Evolutionary conservation across 53 echinoderm and acorn worm species (phyloP), one percentile per base, ranked within the genome.

Genomic region (Paelopatides confundens): DNA sequence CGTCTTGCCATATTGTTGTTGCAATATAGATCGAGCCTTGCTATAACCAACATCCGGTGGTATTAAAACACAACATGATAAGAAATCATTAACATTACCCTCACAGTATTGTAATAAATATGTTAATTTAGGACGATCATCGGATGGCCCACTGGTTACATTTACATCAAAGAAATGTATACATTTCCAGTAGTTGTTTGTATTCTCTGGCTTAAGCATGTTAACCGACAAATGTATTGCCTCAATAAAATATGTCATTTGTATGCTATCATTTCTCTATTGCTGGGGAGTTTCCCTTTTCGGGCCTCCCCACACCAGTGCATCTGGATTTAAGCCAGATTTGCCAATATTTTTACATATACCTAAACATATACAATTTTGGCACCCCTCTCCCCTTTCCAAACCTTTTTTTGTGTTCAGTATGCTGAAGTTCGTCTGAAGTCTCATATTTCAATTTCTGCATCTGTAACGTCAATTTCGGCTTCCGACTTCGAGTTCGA

Each of bases 51-150:
- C n/a, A n/a, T n/a, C n/a, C n/a, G n/a, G n/a, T n/a, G n/a, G n/a
- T n/a, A n/a, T n/a, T n/a, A n/a, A n/a, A n/a, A n/a, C n/a, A n/a
- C n/a, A n/a, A n/a, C n/a, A n/a, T n/a, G n/a, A n/a, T n/a, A n/a
- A n/a, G n/a, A 53, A 29, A 10, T 86, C 76, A 28, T 76, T 86
- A n/a, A 86, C 91, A 31, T 86, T 67, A 30, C 86, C n/a, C n/a
- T n/a, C n/a, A n/a, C n/a, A n/a, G n/a, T n/a, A n/a, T n/a, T n/a
- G n/a, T n/a, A n/a, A n/a, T n/a, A n/a, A n/a, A n/a, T n/a, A n/a
- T n/a, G n/a, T n/a, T n/a, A n/a, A n/a, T n/a, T n/a, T n/a, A n/a
- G 35, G 52, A 8, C 66, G 31, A 9, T 78, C 91, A 65, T 86
- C 81, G 2, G 79, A 21, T 30, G 65, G 38, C 35, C 53, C 78